These are phyloP conservation scores for Globicephala melas DNA, from an alignment of 2,113 vertebrate species.

Conservation along the genomic window DNA sequence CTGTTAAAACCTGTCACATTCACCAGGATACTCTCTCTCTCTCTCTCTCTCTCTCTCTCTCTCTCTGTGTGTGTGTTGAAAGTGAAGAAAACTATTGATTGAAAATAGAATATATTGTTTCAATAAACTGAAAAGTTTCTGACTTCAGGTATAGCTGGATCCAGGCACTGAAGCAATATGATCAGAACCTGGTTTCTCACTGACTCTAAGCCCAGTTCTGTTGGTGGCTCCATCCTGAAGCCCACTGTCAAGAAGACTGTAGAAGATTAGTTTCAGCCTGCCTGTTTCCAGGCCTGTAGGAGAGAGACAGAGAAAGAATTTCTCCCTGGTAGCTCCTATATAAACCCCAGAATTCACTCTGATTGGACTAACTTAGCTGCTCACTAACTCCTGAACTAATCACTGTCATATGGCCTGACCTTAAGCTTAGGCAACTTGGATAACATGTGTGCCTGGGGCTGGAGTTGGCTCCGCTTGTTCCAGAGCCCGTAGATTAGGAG, in stretches of 20 bases:
- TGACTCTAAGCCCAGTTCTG: not conserved
- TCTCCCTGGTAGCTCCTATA: not conserved
- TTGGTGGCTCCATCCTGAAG: not conserved
- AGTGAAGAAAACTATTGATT: not conserved
- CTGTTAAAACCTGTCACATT: not conserved
- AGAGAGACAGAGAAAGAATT: not conserved
- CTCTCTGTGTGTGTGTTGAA: too few relatives aligned
- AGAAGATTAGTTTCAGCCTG: not conserved
- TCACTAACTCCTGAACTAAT: not conserved
- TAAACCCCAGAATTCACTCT: not conserved
- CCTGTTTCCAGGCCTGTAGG: not conserved
- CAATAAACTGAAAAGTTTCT: not conserved
- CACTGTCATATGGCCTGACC: not conserved
- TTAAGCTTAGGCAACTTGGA: not conserved
- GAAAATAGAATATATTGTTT: not conserved
- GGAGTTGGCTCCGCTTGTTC: not conserved
- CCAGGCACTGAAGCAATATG: not conserved
- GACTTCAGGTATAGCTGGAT: slow-evolving; percentile 24
- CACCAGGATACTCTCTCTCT: not conserved
- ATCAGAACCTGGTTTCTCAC: not conserved
- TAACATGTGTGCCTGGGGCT: not conserved
- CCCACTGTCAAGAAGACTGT: not conserved
- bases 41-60: too few relatives aligned
- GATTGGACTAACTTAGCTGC: not conserved
- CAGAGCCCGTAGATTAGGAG: not conserved